Conservation (phyloP, 2,888 invertebrate species). For the Endomychus coccineus region DNA sequence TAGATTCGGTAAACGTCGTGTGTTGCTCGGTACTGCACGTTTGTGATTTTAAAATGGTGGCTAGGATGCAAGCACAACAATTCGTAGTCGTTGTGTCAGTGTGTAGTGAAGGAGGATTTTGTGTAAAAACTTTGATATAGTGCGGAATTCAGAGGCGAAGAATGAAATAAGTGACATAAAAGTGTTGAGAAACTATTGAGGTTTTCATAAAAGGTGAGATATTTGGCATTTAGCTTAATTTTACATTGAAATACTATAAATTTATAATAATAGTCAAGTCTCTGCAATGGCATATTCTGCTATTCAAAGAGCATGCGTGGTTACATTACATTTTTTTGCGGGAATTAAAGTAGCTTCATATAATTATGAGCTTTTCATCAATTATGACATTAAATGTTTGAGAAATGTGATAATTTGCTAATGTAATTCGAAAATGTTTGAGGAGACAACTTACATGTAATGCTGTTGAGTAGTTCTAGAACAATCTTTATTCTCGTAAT, state of each 20-base stretch:
- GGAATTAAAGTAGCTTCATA: conserved; percentile 18
- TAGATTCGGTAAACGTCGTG: too few relatives aligned
- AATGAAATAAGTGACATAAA: conserved; percentile 17
- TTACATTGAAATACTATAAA: conserved; percentile 18
- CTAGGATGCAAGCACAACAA: conserved; percentile 34
- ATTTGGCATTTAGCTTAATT: conserved; percentile 27
- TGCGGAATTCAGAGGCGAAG: conserved; percentile 23
- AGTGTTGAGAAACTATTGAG: conserved; percentile 16
- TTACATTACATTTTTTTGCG: conserved; percentile 27
- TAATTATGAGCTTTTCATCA: too few relatives aligned
- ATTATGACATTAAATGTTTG: too few relatives aligned
- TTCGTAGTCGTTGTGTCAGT: conserved; percentile 35
- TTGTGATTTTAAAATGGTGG: conserved; percentile 29
- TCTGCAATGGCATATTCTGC: conserved; percentile 36
- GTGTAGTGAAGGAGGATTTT: conserved; percentile 16
- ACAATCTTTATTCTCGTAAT: too few relatives aligned
- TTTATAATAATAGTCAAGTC: conserved; percentile 25
- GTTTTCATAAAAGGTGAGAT: conserved; percentile 27
- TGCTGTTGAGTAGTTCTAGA: too few relatives aligned
- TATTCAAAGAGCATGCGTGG: conserved; percentile 32
- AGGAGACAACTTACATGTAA: too few relatives aligned
- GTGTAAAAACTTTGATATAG: conserved; percentile 12
- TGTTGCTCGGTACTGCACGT: neutral
- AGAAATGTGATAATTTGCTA: conserved; percentile 22
- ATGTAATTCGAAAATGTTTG: conserved; percentile 9